Percentiles rank a stretch among this genome's conserved stretches.
Evolutionary conservation across 2,888 invertebrate species (phyloP).

Genomic region (Apodemia zela): DNA sequence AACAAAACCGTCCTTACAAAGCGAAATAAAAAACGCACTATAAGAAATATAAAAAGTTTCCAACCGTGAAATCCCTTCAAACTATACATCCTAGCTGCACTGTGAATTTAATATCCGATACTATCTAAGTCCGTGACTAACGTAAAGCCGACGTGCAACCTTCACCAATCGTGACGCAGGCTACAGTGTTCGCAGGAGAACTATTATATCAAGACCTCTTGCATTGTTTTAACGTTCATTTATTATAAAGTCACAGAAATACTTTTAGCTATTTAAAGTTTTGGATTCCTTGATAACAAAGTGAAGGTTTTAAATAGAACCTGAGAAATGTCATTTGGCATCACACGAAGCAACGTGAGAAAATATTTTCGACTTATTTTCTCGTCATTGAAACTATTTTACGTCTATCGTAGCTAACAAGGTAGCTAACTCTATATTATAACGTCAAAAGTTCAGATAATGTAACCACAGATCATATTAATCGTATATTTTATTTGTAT

Average conservation of each 20-base stretch:
- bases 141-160: conserved; percentile 14
- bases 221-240: background rate
- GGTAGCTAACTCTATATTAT: too few species aligned
- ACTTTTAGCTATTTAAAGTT: background rate
- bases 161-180: conserved; percentile 12
- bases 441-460: too few species aligned
- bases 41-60: background rate
- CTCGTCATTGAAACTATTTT: too few species aligned
- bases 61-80: background rate
- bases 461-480: too few species aligned
- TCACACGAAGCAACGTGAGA: too few species aligned
- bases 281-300: too few species aligned
- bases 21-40: too few species aligned
- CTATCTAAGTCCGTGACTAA: background rate
- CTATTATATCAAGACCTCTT: background rate
- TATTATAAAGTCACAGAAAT: background rate
- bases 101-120: background rate
- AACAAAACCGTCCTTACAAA: background rate
- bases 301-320: too few species aligned
- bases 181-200: background rate
- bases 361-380: too few species aligned
- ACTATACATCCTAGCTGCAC: background rate
- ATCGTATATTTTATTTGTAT: too few species aligned
- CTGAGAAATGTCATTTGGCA: too few species aligned
- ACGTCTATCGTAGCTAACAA: too few species aligned